A percentile compares a stretch with the other conserved stretches of the same genome.
Conservation (phyloP, 2,797 vertebrate genomes). For the Phoebastria nigripes region DNA sequence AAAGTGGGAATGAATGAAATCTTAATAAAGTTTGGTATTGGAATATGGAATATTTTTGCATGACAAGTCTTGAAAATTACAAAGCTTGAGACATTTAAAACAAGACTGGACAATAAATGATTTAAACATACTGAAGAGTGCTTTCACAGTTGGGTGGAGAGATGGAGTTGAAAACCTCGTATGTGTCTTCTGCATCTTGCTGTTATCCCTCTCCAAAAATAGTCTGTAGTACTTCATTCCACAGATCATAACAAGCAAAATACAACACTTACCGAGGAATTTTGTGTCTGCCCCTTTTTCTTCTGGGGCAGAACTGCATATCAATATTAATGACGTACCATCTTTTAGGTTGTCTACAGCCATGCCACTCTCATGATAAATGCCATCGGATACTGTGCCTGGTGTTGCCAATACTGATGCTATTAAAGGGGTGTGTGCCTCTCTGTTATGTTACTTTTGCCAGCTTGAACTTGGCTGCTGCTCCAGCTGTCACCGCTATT, state of each 20-base stretch:
- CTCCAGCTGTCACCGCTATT: slow-evolving; percentile 14
- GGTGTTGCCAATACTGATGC: background rate
- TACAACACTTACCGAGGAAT: background rate
- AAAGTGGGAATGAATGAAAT: background rate
- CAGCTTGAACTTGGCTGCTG: background rate
- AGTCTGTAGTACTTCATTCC: background rate
- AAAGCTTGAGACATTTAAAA: background rate
- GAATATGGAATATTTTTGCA: background rate
- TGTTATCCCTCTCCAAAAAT: background rate
- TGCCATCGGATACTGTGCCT: background rate
- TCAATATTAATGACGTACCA: background rate
- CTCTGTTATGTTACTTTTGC: slow-evolving; percentile 17
- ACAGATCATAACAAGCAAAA: background rate
- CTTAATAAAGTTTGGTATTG: background rate
- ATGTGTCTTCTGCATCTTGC: background rate
- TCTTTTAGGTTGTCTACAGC: background rate
- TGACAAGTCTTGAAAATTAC: background rate
- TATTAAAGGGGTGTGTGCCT: background rate
- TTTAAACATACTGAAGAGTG: background rate
- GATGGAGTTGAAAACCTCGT: background rate
- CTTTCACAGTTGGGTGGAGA: background rate
- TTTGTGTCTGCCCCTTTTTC: background rate
- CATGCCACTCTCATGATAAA: background rate
- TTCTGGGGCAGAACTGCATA: background rate
- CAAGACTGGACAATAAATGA: background rate